A percentile compares a stretch with the other conserved stretches of the same genome.
These are phyloP conservation scores for Dasyurus viverrinus DNA, from an alignment of 2,113 vertebrate species.

Conservation along the genomic window DNA sequence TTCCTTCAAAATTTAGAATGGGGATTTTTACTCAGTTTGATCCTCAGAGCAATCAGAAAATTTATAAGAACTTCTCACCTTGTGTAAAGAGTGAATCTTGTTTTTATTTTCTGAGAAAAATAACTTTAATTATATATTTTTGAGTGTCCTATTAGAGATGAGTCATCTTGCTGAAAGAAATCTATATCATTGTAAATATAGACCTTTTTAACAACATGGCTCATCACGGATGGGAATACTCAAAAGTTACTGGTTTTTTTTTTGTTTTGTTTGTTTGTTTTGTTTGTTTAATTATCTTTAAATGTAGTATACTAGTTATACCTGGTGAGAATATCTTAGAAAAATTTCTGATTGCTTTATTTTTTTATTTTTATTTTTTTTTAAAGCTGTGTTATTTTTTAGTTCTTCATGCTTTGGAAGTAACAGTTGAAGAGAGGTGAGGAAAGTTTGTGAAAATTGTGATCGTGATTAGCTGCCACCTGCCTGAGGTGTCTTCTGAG, in stretches of 20 bases:
- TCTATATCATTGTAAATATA: background rate
- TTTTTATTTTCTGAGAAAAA: slow-evolving; percentile 38
- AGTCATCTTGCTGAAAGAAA: slow-evolving; percentile 65
- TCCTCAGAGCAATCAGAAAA: slow-evolving; percentile 78
- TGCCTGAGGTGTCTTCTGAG: slow-evolving; percentile 77
- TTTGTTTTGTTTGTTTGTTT: too few relatives aligned
- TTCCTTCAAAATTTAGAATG: slow-evolving; percentile 67
- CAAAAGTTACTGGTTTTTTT: slow-evolving; percentile 15
- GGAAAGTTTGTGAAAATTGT: slow-evolving; percentile 79
- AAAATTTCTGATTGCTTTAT: slow-evolving; percentile 75
- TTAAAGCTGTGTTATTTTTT: slow-evolving; percentile 82
- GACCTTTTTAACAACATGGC: slow-evolving; percentile 59
- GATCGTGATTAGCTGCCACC: slow-evolving; percentile 71
- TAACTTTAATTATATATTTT: slow-evolving; percentile 25
- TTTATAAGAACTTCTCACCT: slow-evolving; percentile 76
- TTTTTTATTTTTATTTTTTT: slow-evolving; percentile 76
- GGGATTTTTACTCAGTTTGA: slow-evolving; percentile 74
- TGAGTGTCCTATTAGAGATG: slow-evolving; percentile 71
- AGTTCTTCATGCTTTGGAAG: slow-evolving; percentile 80
- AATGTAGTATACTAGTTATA: slow-evolving; percentile 48
- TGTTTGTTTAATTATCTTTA: slow-evolving; percentile 26
- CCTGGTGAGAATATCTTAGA: slow-evolving; percentile 75
- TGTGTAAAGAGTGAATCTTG: slow-evolving; percentile 67
- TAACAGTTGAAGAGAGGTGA: slow-evolving; percentile 83
- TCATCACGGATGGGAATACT: slow-evolving; percentile 70